Conservation (phyloP, 2,888 invertebrate species). For the Tenthredo distinguenda region DNA sequence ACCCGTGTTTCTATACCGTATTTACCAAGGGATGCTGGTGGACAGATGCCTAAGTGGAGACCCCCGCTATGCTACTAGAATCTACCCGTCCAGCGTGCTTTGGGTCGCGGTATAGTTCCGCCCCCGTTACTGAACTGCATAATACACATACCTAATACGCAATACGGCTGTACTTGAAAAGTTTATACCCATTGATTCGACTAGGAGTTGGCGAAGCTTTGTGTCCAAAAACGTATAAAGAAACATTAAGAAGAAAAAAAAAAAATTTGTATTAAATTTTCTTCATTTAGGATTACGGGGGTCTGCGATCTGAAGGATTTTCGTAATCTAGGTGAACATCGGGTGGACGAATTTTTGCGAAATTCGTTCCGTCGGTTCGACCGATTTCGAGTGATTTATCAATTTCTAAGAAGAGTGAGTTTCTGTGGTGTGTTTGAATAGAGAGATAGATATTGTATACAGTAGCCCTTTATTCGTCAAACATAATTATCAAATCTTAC, state of each 20-base stretch:
- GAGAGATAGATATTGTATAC: neutral
- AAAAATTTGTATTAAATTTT: too few relatives aligned
- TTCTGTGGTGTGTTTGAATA: neutral
- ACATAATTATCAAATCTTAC: constrained; percentile 61
- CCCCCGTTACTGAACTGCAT: neutral
- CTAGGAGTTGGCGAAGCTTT: neutral
- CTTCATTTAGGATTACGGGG: too few relatives aligned
- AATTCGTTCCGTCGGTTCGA: neutral
- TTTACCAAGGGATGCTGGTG: constrained; percentile 73
- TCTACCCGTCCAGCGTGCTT: neutral
- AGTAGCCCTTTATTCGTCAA: constrained; percentile 53
- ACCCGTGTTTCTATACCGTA: constrained; percentile 51
- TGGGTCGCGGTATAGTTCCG: neutral
- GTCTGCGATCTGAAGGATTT: too few relatives aligned
- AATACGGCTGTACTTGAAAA: neutral
- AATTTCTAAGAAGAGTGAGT: neutral
- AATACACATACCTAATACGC: neutral
- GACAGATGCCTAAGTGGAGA: constrained; percentile 77
- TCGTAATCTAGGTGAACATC: too few relatives aligned
- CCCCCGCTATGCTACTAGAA: constrained; percentile 60
- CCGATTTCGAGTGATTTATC: neutral
- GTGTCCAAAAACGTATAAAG: neutral
- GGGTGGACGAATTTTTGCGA: neutral
- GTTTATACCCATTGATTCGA: neutral
- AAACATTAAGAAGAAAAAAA: neutral